Evolutionary conservation across 2,888 invertebrate species (phyloP), one percentile per base, ranked within the genome.

Genomic region (Aproaerema taeniolella): DNA sequence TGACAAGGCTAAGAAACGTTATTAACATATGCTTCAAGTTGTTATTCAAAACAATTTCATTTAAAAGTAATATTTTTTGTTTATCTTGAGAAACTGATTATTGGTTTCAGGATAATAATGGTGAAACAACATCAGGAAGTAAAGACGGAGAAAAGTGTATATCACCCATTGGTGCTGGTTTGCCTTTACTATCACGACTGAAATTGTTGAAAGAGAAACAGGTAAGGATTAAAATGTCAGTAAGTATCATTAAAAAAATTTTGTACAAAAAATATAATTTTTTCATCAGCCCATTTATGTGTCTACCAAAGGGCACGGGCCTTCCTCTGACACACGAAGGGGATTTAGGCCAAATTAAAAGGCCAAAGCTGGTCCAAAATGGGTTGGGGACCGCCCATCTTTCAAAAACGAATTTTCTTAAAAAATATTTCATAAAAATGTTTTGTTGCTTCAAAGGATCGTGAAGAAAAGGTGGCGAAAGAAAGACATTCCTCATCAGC

Each of bases 181-280:
- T 95, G 38, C 96, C 95, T 0, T 75, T 96, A 15, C 76, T 96
- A 6, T 91, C 94, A 29, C 86, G 95, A 41, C 78, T 96, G 36
- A 91, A 94, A 58, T 79, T 95, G 30, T 88, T 96, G 0, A 95
- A 95, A 71, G 95, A 96, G 68, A 95, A 95, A 72, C 95, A 95
- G 79, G 93, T 92, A 54, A 42, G 35, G 2, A 32, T n/a, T 30
- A 30, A 15, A 14, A 9, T 13, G 9, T 30, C 7, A 6, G 1
- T 30, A 2, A 9, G 12, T 12, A 7, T 20, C 20, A 20, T 20
- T 20, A 20, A 20, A 20, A 20, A 6, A 20, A 20, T 7, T 20
- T 20, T 20, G 5, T 20, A 20, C 4, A 6, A 7, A 20, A 20
- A 20, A 20, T 20, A 20, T 6, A 20, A n/a, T n/a, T n/a, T n/a